These are phyloP conservation scores for Ceratoteleas bidentatus DNA, from an alignment of 1,140 invertebrate species.

Conservation along the genomic window DNA sequence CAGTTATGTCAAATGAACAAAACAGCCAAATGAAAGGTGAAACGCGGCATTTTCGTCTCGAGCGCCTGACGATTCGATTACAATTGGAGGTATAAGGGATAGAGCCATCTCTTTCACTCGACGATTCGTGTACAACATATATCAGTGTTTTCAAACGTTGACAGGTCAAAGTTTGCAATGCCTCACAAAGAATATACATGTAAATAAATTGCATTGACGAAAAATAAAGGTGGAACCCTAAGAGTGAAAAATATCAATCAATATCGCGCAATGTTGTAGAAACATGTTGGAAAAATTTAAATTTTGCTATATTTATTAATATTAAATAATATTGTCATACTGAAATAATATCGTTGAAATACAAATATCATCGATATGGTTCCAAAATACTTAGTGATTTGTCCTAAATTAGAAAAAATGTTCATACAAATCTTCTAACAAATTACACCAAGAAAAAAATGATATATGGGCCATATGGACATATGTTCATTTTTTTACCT, in stretches of 20 bases:
- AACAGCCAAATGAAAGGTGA: neutral
- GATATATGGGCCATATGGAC: too few species aligned
- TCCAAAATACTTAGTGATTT: too few species aligned
- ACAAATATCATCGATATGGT: too few species aligned
- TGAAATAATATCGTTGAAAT: too few species aligned
- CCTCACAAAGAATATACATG: conserved; percentile 32
- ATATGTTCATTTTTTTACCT: too few species aligned
- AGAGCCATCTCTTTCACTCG: conserved; percentile 72
- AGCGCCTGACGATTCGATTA: conserved; percentile 11
- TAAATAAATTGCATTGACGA: conserved; percentile 4
- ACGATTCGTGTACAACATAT: conserved; percentile 67
- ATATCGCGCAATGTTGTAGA: neutral
- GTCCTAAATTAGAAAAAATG: too few species aligned
- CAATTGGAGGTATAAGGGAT: conserved; percentile 62
- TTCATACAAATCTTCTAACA: too few species aligned
- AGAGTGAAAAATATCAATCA: neutral
- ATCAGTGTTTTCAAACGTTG: conserved; percentile 79
- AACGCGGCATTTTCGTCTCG: neutral
- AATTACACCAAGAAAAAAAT: too few species aligned
- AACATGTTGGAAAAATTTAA: neutral
- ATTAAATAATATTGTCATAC: neutral
- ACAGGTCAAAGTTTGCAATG: conserved; percentile 69
- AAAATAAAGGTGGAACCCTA: neutral
- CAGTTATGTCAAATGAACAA: neutral
- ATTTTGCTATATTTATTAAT: neutral